These are phyloP conservation scores for Achroia grisella DNA, from an alignment of 1,140 invertebrate species.

Conservation along the genomic window DNA sequence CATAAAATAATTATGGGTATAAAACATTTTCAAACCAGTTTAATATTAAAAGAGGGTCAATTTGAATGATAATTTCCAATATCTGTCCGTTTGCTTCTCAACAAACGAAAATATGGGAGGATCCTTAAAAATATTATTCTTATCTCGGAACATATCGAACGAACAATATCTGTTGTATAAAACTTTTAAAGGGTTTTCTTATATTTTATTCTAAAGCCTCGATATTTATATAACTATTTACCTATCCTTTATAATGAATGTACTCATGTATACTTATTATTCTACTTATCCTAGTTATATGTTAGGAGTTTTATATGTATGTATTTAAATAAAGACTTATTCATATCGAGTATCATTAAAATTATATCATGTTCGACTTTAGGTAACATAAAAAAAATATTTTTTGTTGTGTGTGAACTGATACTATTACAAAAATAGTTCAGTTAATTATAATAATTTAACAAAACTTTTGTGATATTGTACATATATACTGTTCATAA, in stretches of 20 bases:
- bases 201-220: slow-evolving; percentile 21
- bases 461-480: too few relatives aligned
- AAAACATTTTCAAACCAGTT: too few relatives aligned
- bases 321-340: slow-evolving; percentile 22
- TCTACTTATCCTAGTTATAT: slow-evolving; percentile 28
- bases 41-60: too few relatives aligned
- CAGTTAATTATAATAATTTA: too few relatives aligned
- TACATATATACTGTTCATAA: not conserved
- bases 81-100: slow-evolving; percentile 13
- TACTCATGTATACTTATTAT: slow-evolving; percentile 25
- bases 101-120: slow-evolving; percentile 17
- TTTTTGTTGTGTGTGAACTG: too few relatives aligned
- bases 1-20: too few relatives aligned
- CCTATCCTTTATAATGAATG: slow-evolving; percentile 33
- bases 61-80: too few relatives aligned
- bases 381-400: too few relatives aligned
- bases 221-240: slow-evolving; percentile 23
- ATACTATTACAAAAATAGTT: too few relatives aligned
- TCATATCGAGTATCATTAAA: slow-evolving; percentile 9
- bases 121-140: slow-evolving; percentile 4
- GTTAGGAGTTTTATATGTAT: slow-evolving; percentile 41
- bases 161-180: slow-evolving; percentile 2
- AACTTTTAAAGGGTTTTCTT: slow-evolving; percentile 16
- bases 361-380: too few relatives aligned
- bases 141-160: slow-evolving; percentile 9